phyloP scores from a whole-genome alignment of 2,888 invertebrate genomes.

The Hipparchia sbordonii region DNA sequence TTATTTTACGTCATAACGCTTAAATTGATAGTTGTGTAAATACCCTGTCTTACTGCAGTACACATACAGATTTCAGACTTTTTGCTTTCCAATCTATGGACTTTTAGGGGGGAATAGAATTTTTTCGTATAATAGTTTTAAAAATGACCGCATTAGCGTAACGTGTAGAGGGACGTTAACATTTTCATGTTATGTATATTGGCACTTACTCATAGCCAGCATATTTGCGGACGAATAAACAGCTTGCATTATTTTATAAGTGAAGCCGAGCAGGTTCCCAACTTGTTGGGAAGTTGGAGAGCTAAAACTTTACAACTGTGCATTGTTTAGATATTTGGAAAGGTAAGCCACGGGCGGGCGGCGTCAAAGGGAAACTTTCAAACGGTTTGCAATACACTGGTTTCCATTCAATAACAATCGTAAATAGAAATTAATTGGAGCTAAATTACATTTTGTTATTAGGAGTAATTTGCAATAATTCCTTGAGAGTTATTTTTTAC shows the following conservation, averaged over 20 bases:
- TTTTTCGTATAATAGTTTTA: no score
- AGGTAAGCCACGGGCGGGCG: conserved; percentile 46
- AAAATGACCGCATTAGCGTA: no score
- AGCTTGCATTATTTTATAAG: conserved; percentile 41
- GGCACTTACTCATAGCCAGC: background rate
- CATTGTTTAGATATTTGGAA: conserved; percentile 61
- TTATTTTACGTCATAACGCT: no score
- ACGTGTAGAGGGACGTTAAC: no score
- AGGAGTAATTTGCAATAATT: background rate
- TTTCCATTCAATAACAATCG: conserved; percentile 57
- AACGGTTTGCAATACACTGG: conserved; percentile 61
- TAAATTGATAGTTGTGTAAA: no score
- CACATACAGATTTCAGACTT: no score
- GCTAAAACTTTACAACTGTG: conserved; percentile 53
- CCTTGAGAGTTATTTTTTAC: background rate
- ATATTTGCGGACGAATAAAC: conserved; percentile 28
- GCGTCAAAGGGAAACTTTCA: conserved; percentile 70
- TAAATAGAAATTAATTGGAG: conserved; percentile 45
- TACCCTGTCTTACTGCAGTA: no score
- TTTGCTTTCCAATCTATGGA: no score
- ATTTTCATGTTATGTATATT: background rate
- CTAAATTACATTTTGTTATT: conserved; percentile 32
- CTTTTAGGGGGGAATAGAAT: no score
- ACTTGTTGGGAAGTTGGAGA: conserved; percentile 51
- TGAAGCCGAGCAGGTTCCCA: conserved; percentile 52